Percentiles rank a stretch among this genome's conserved stretches.
phyloP scores from a whole-genome alignment of 2,797 vertebrate species.

The Sebastes steindachneri region DNA sequence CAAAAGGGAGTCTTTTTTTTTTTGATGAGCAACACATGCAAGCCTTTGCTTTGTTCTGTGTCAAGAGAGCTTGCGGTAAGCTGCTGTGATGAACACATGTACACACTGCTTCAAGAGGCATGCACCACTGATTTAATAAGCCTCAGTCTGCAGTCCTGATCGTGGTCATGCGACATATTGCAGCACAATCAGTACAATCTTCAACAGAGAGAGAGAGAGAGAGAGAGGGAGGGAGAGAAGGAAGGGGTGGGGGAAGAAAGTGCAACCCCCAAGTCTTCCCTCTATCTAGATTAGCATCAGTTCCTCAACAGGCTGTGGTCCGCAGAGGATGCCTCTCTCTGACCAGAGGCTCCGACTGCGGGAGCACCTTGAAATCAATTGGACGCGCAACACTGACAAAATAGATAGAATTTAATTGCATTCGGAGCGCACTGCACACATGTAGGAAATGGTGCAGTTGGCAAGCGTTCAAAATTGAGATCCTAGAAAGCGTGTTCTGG shows the following conservation, averaged over 20 bases:
- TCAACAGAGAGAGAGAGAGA: constrained; percentile 50
- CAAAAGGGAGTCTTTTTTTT: constrained; percentile 53
- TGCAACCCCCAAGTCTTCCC: constrained; percentile 48
- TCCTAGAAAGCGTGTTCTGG: constrained; percentile 28
- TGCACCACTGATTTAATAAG: constrained; percentile 69
- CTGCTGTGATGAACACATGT: constrained; percentile 58
- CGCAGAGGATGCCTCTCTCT: constrained; percentile 43
- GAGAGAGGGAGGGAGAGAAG: not conserved
- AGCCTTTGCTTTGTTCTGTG: constrained; percentile 64
- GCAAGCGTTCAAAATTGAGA: constrained; percentile 16
- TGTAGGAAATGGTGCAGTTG: constrained; percentile 12
- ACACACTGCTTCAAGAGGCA: constrained; percentile 32
- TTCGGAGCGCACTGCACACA: not conserved
- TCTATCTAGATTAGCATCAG: constrained; percentile 77
- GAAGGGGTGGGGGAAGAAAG: constrained; percentile 15
- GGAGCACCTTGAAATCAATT: constrained; percentile 57
- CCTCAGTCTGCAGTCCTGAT: constrained; percentile 63
- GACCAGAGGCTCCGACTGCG: constrained; percentile 52
- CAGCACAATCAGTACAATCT: constrained; percentile 76
- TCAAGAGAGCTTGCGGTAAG: constrained; percentile 40
- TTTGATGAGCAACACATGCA: constrained; percentile 54
- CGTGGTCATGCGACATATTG: constrained; percentile 80
- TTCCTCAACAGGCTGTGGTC: constrained; percentile 64
- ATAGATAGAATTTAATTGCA: constrained; percentile 26
- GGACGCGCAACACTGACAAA: constrained; percentile 33